Evolutionary conservation across 2,888 invertebrate species (phyloP).

Genomic region (Zaprionus obscuricornis): DNA sequence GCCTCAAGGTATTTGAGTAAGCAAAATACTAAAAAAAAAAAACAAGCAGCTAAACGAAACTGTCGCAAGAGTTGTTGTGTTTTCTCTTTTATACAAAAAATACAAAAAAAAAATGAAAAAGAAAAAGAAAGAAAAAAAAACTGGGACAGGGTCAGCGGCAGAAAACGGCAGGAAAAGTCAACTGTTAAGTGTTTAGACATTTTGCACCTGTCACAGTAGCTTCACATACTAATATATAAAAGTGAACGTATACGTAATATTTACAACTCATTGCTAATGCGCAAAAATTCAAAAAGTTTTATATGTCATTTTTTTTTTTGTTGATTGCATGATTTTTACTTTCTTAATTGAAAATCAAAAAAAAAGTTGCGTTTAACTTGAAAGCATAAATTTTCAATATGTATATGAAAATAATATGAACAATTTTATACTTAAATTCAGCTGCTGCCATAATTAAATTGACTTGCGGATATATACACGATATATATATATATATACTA

Average conservation of each 20-base stretch:
- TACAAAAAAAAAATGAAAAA: too few species aligned
- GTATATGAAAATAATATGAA: too few species aligned
- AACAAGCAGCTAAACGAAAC: slow-evolving; percentile 49
- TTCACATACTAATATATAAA: slow-evolving; percentile 6
- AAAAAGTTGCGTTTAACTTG: too few species aligned
- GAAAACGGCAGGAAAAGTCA: slow-evolving; percentile 36
- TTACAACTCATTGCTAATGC: slow-evolving; percentile 21
- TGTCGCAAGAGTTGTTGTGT: slow-evolving; percentile 60
- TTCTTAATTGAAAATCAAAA: too few species aligned
- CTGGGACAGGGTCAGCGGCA: slow-evolving; percentile 37
- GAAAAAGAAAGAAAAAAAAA: too few species aligned
- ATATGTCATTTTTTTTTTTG: too few species aligned
- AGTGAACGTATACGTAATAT: slow-evolving; percentile 47
- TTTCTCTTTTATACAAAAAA: too few species aligned
- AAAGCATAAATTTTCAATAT: too few species aligned
- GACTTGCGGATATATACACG: too few species aligned
- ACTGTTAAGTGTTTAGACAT: slow-evolving; percentile 50
- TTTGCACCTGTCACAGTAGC: slow-evolving; percentile 42
- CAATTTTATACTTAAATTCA: slow-evolving; percentile 10
- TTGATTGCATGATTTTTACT: too few species aligned
- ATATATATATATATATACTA: too few species aligned
- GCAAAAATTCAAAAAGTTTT: slow-evolving; percentile 8
- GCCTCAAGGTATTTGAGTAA: slow-evolving; percentile 60
- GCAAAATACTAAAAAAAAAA: slow-evolving; percentile 39
- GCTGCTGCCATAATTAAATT: too few species aligned